Percentiles rank a stretch among this genome's conserved stretches.
Evolutionary conservation across 1,140 invertebrate genomes (phyloP).

Genomic region (Aphelinus atriplicis): DNA sequence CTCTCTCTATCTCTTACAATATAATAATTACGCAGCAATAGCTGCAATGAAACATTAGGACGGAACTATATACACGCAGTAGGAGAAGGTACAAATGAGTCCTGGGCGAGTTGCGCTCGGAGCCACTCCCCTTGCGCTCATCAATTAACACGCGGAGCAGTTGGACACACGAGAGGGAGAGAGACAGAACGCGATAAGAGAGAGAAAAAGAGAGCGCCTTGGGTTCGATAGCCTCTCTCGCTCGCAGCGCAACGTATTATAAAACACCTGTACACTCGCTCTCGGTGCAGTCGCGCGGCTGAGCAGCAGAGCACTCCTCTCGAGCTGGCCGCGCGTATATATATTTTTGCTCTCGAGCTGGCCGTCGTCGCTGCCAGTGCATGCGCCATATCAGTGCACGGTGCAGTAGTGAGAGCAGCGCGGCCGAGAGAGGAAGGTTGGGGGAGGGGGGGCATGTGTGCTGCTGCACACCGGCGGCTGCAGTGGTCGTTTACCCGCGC

Average conservation of each 20-base stretch:
- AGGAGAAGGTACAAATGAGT: too few relatives aligned
- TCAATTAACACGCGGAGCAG: too few relatives aligned
- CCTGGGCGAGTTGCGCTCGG: too few relatives aligned
- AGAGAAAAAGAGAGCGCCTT: conserved; percentile 8
- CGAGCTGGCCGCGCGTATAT: neutral
- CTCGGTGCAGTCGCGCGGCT: neutral
- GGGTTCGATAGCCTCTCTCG: conserved; percentile 25
- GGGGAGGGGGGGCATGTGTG: neutral
- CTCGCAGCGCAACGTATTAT: conserved; percentile 32
- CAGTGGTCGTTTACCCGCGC: conserved; percentile 65
- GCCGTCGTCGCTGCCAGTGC: too few relatives aligned
- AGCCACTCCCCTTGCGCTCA: too few relatives aligned
- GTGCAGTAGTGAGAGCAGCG: neutral
- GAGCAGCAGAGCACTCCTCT: conserved; percentile 13
- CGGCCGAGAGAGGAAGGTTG: conserved; percentile 17
- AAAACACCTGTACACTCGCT: conserved; percentile 35
- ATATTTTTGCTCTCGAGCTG: conserved; percentile 29
- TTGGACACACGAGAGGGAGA: neutral
- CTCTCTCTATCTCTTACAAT: too few relatives aligned
- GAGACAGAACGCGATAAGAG: neutral
- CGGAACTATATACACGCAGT: too few relatives aligned
- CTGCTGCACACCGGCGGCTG: too few relatives aligned
- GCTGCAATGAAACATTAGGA: too few relatives aligned
- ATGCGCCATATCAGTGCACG: too few relatives aligned
- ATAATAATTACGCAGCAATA: too few relatives aligned